Conservation (phyloP, 1,140 invertebrate genomes). For the Brachionus manjavacas region DNA sequence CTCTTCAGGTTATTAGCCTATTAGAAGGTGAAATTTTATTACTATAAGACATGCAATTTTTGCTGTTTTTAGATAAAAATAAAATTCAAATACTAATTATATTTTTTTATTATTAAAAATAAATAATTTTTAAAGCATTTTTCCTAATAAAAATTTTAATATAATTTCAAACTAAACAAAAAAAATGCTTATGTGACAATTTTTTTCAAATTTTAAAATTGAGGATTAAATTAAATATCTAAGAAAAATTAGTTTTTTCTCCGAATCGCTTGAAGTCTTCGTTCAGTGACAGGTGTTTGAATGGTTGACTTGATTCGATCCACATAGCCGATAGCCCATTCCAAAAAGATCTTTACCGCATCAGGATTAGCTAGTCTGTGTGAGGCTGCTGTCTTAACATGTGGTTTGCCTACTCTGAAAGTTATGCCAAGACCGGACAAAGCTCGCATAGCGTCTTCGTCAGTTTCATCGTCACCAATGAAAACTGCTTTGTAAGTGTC, state of each 20-base stretch:
- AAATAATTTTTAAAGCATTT: background rate
- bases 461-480: conserved; percentile 79
- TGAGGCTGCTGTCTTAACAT: conserved; percentile 19
- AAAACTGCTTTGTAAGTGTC: conserved; percentile 83
- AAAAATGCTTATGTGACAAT: background rate
- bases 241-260: background rate
- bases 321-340: conserved; percentile 34
- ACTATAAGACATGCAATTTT: too few species aligned
- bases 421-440: conserved; percentile 72
- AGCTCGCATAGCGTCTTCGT: conserved; percentile 84
- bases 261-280: background rate
- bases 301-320: background rate
- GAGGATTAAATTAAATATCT: background rate
- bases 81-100: background rate
- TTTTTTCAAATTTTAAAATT: background rate
- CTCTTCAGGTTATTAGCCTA: too few species aligned
- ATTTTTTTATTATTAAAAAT: background rate
- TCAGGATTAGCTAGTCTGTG: conserved; percentile 33
- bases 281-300: background rate
- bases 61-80: background rate
- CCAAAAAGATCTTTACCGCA: conserved; percentile 23
- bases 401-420: conserved; percentile 65
- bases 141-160: background rate
- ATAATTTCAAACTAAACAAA: background rate
- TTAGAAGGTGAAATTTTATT: too few species aligned